Evolutionary conservation across 2,113 vertebrate genomes (phyloP).

Genomic region (Cromileptes altivelis): DNA sequence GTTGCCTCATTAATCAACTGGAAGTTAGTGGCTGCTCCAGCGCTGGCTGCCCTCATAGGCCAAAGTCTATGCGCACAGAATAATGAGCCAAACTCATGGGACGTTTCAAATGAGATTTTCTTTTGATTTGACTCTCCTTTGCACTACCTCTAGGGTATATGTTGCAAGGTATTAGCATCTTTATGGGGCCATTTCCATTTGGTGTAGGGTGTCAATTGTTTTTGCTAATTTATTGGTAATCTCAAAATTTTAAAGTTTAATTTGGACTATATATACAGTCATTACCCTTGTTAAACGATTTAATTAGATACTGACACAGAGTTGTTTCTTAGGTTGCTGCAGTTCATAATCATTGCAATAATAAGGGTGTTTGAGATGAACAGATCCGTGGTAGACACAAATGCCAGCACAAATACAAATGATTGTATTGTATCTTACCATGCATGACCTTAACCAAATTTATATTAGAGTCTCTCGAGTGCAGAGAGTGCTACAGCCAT

Average conservation of each 20-base stretch:
- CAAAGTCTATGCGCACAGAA: slow-evolving; percentile 84
- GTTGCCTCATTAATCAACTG: slow-evolving; percentile 92
- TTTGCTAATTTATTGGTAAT: slow-evolving; percentile 51
- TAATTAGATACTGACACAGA: slow-evolving; percentile 26
- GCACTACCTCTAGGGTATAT: slow-evolving; percentile 69
- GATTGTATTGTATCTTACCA: background rate
- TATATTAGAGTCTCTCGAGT: background rate
- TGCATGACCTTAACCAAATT: background rate
- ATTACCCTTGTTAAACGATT: slow-evolving; percentile 47
- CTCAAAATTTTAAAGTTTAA: slow-evolving; percentile 28
- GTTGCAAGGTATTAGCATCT: slow-evolving; percentile 71
- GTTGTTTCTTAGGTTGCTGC: slow-evolving; percentile 21
- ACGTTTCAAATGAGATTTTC: slow-evolving; percentile 87
- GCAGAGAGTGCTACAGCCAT: background rate
- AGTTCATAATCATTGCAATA: slow-evolving; percentile 39
- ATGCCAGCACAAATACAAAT: slow-evolving; percentile 29
- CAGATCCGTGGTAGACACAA: slow-evolving; percentile 4
- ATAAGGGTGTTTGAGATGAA: slow-evolving; percentile 17
- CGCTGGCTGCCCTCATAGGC: slow-evolving; percentile 81
- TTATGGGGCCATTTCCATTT: slow-evolving; percentile 66
- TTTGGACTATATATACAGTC: slow-evolving; percentile 23
- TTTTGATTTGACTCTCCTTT: slow-evolving; percentile 82
- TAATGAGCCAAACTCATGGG: slow-evolving; percentile 86
- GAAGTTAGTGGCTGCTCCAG: slow-evolving; percentile 88
- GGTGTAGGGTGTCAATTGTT: slow-evolving; percentile 71